phyloP scores from a whole-genome alignment of 2,113 vertebrate genomes.

The Tylochromis polylepis region DNA sequence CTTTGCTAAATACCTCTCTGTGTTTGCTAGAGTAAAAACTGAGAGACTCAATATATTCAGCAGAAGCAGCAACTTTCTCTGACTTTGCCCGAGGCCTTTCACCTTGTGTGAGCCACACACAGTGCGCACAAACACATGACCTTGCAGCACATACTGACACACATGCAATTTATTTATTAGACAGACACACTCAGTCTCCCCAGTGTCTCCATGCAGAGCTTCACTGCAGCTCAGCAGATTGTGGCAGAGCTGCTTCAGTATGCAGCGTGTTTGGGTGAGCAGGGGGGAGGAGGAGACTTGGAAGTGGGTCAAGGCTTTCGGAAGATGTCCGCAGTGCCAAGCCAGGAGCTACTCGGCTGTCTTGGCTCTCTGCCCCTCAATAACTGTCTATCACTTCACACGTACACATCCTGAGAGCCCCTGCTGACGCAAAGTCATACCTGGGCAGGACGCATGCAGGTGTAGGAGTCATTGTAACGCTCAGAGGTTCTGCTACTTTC shows the following conservation, averaged over 20 bases:
- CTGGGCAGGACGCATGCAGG: neutral
- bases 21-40: neutral
- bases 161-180: slow-evolving; percentile 41
- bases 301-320: slow-evolving; percentile 67
- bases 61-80: slow-evolving; percentile 2
- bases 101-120: neutral
- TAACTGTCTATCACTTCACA: neutral
- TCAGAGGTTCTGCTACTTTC: neutral
- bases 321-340: slow-evolving; percentile 33
- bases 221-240: slow-evolving; percentile 38
- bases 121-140: neutral
- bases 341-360: slow-evolving; percentile 33
- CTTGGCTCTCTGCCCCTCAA: slow-evolving; percentile 7
- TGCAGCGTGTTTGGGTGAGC: slow-evolving; percentile 37
- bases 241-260: slow-evolving; percentile 41
- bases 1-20: neutral
- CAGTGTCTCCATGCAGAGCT: slow-evolving; percentile 11
- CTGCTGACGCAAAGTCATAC: slow-evolving; percentile 30
- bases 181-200: slow-evolving; percentile 27
- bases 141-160: slow-evolving; percentile 8
- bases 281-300: neutral
- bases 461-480: neutral
- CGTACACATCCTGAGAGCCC: neutral
- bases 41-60: neutral
- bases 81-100: slow-evolving; percentile 13